Evolutionary conservation across 2,797 vertebrate species (phyloP).

Genomic region (Brachyrhaphis roseni): DNA sequence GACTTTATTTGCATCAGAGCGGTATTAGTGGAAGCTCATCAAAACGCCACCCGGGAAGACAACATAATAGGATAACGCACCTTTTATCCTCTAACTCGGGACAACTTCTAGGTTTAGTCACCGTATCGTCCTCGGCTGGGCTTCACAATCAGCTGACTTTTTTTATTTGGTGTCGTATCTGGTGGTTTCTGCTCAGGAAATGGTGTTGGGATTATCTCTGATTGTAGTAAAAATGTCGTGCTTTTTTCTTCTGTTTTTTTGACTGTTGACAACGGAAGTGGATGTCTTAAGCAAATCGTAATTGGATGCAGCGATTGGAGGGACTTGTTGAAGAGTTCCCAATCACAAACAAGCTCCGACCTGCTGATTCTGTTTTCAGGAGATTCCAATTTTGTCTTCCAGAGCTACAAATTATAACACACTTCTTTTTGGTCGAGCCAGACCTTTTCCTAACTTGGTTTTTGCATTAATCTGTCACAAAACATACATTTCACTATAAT

Average conservation of each 20-base stretch:
- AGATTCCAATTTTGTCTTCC: background rate
- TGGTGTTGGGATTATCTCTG: background rate
- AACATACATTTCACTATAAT: background rate
- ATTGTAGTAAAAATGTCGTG: background rate
- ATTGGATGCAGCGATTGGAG: background rate
- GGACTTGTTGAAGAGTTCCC: background rate
- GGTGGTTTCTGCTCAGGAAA: conserved; percentile 14
- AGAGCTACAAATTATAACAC: background rate
- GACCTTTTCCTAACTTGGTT: background rate
- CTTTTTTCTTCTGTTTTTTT: background rate
- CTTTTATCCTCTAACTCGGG: conserved; percentile 60
- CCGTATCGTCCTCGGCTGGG: conserved; percentile 45
- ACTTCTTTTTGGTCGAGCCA: background rate
- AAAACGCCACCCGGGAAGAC: conserved; percentile 49
- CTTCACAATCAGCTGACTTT: conserved; percentile 24
- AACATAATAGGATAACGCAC: conserved; percentile 58
- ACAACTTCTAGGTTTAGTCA: conserved; percentile 37
- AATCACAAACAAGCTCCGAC: background rate
- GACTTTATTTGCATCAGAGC: background rate
- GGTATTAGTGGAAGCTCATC: conserved; percentile 50
- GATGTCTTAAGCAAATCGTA: background rate
- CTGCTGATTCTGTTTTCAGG: background rate
- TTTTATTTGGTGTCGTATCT: conserved; percentile 28
- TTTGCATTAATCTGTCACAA: background rate
- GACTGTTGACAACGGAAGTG: background rate